phyloP scores from a whole-genome alignment of 2,888 invertebrate genomes.

The Tribolium freemani region DNA sequence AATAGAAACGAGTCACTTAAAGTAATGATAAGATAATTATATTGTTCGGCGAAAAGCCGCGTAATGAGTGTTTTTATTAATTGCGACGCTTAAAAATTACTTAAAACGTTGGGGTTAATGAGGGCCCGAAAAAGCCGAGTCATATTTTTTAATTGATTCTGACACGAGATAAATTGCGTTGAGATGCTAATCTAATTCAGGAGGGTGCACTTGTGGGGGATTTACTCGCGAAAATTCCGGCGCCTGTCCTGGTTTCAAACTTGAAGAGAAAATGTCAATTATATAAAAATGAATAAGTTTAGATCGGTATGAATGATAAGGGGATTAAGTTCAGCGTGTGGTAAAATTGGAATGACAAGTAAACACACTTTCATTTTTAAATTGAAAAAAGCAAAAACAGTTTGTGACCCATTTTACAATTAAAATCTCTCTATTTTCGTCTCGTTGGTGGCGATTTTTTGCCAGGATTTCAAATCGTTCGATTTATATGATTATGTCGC shows the following conservation, averaged over 20 bases:
- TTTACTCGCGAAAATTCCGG: not conserved
- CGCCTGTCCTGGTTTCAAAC: conserved; percentile 1
- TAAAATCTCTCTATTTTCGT: conserved; percentile 8
- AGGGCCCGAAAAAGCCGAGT: conserved; percentile 5
- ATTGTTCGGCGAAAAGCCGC: conserved; percentile 5
- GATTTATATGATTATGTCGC: conserved; percentile 30
- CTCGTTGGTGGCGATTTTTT: not conserved
- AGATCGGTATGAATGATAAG: conserved; percentile 20
- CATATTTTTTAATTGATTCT: conserved; percentile 21
- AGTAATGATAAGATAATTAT: conserved; percentile 32
- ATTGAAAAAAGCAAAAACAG: conserved; percentile 15
- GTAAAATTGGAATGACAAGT: conserved; percentile 27
- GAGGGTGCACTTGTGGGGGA: not conserved
- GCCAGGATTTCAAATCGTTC: conserved; percentile 10
- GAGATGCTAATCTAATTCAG: conserved; percentile 3
- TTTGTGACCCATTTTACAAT: conserved; percentile 7
- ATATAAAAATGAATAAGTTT: not conserved
- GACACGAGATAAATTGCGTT: conserved; percentile 16
- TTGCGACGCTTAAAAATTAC: not conserved
- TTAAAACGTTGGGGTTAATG: not conserved
- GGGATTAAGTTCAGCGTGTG: conserved; percentile 7
- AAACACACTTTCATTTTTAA: conserved; percentile 32
- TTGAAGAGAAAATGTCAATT: conserved; percentile 17
- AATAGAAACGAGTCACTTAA: conserved; percentile 15
- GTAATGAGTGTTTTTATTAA: not conserved